These are phyloP conservation scores for Charina bottae DNA, from an alignment of 2,113 vertebrate species.

Conservation along the genomic window DNA sequence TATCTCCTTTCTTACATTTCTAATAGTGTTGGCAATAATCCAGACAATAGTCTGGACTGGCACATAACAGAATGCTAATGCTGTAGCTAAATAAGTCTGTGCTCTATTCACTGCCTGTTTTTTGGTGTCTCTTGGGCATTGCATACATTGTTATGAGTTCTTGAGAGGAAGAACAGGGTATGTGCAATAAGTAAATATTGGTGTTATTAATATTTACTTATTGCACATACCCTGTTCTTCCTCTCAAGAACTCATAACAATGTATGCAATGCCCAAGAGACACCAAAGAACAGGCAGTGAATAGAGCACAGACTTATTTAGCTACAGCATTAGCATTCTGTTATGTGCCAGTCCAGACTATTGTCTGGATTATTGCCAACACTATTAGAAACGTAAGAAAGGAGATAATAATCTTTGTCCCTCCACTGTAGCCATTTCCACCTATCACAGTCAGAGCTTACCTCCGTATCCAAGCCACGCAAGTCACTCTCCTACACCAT, in stretches of 20 bases:
- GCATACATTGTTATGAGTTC: too few species aligned
- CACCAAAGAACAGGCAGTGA: neutral
- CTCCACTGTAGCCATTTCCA: neutral
- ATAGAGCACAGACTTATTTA: neutral
- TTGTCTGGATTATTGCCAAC: neutral
- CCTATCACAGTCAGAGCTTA: neutral
- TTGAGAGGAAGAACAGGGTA: neutral
- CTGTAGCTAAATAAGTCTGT: neutral
- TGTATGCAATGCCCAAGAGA: neutral
- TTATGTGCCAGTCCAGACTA: neutral
- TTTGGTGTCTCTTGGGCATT: neutral
- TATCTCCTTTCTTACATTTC: neutral
- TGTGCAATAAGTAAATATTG: neutral
- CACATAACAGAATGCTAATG: too few species aligned
- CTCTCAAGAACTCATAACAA: neutral
- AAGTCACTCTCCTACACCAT: neutral
- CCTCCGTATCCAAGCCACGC: neutral
- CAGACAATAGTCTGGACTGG: neutral
- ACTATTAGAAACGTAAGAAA: neutral
- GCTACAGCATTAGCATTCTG: neutral
- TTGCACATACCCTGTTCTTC: neutral
- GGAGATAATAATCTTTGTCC: neutral
- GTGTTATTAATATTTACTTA: neutral
- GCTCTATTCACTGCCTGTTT: neutral
- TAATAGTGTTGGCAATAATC: neutral